A percentile compares a stretch with the other conserved stretches of the same genome.
Evolutionary conservation across 2,797 vertebrate genomes (phyloP).

Genomic region (Synaphobranchus kaupii): DNA sequence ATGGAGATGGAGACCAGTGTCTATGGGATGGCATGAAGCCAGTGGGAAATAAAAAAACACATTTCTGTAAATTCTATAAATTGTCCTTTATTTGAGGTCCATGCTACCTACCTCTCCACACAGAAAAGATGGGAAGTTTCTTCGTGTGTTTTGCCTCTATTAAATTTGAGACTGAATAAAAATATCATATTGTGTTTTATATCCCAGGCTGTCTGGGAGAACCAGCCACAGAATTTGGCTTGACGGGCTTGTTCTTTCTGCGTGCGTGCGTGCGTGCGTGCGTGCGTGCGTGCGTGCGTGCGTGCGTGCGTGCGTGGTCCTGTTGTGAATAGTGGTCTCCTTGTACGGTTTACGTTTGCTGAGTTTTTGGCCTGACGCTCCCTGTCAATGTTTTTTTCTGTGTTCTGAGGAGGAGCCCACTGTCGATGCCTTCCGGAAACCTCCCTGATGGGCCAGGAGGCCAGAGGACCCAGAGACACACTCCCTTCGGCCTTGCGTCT

Average conservation of each 20-base stretch:
- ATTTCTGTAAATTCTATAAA: slow-evolving; percentile 35
- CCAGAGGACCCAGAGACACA: neutral
- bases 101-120: slow-evolving; percentile 38
- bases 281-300: no score
- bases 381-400: slow-evolving; percentile 53
- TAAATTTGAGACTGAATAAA: slow-evolving; percentile 18
- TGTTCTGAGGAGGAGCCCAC: slow-evolving; percentile 56
- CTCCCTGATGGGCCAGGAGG: slow-evolving; percentile 60
- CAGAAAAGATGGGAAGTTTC: slow-evolving; percentile 27
- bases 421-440: slow-evolving; percentile 59
- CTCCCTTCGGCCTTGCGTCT: neutral
- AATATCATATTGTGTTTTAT: slow-evolving; percentile 24
- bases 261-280: no score
- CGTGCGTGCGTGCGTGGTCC: neutral
- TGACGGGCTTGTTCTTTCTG: neutral
- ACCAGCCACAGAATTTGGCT: slow-evolving; percentile 29
- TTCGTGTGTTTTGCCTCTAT: neutral
- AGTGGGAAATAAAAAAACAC: slow-evolving; percentile 46
- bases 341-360: slow-evolving; percentile 44
- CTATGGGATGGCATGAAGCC: slow-evolving; percentile 49
- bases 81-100: slow-evolving; percentile 48
- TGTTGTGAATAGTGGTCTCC: slow-evolving; percentile 21
- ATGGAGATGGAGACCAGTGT: slow-evolving; percentile 56
- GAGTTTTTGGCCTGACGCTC: slow-evolving; percentile 51
- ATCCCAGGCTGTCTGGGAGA: neutral